These are phyloP conservation scores for Diarsia mendica DNA, from an alignment of 2,888 invertebrate species.

Conservation along the genomic window DNA sequence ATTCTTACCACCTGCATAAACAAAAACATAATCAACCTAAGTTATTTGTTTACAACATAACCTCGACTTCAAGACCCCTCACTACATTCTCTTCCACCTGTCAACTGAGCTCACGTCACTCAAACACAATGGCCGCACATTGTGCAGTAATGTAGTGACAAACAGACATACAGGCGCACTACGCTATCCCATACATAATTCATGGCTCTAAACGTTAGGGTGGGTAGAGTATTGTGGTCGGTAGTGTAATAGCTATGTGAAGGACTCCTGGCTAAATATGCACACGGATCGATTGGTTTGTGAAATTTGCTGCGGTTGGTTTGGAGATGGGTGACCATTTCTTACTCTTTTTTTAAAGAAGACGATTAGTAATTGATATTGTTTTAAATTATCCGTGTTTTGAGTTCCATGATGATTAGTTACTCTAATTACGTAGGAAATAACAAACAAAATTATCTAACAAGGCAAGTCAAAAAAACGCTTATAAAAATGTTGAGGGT, in stretches of 20 bases:
- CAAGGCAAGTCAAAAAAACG: no score
- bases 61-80: slow-evolving; percentile 7
- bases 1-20: background rate
- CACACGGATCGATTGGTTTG: slow-evolving; percentile 21
- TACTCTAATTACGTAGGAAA: no score
- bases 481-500: no score
- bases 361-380: background rate
- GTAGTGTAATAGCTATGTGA: slow-evolving; percentile 49
- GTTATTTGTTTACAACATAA: slow-evolving; percentile 13
- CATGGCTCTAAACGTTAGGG: slow-evolving; percentile 65
- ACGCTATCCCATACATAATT: slow-evolving; percentile 77
- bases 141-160: slow-evolving; percentile 62
- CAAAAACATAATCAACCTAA: background rate
- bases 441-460: no score
- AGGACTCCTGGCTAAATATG: slow-evolving; percentile 25
- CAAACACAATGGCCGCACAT: slow-evolving; percentile 48
- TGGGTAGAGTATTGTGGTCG: slow-evolving; percentile 25
- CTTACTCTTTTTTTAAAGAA: background rate
- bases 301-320: background rate
- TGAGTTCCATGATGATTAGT: no score
- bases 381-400: background rate
- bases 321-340: slow-evolving; percentile 20
- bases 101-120: slow-evolving; percentile 49
- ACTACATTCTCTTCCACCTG: slow-evolving; percentile 18
- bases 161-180: slow-evolving; percentile 67